Evolutionary conservation across 2,888 invertebrate species (phyloP), one percentile per base, ranked within the genome.

Genomic region (Nomada lathburiana): DNA sequence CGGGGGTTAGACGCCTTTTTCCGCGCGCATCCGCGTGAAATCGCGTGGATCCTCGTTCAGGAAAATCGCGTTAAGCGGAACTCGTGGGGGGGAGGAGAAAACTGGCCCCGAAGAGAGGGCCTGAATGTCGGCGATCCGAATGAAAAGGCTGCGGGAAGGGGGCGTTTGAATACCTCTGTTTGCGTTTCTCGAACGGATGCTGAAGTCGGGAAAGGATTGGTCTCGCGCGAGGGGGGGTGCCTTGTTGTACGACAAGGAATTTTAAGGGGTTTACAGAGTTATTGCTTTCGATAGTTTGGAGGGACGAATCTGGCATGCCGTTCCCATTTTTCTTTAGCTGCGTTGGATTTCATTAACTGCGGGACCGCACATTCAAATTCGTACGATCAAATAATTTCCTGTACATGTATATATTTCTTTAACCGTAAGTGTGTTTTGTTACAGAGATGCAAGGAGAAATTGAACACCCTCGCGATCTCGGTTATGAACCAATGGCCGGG

Each of bases 401-500:
- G 47, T 16, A 26, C 26, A 3, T 11, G 23, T 7, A 7, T 10
- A 10, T 10, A 55, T 55, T 55, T 2, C 23, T 13, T 55, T 36
- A 18, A 44, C 63, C 18, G 63, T 47, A 55, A 67, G 50, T 59
- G 7, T n/a, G 36, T 57, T 62, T 10, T 82, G 71, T 85, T 88
- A 26, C 82, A 88, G 99, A 96, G 98, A 94, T 98, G 98, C 95
- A 98, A 98, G 94, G 99, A 99, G 94, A 98, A 98, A 94, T 95
- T 99, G 91, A 98, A 98, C 94, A 98, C 98, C 78, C 95, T 99
- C 92, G 98, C 99, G 76, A 98, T 98, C 93, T 97, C 98, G 90
- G 99, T 99, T 94, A 98, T 98, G 98, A 99, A 99, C 95, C 98
- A 98, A 94, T 99, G 99, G 99, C 98, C 98, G 0, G 98, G 98